phyloP scores from a whole-genome alignment of 2,797 vertebrate genomes.

The Macroramphosus scolopax region DNA sequence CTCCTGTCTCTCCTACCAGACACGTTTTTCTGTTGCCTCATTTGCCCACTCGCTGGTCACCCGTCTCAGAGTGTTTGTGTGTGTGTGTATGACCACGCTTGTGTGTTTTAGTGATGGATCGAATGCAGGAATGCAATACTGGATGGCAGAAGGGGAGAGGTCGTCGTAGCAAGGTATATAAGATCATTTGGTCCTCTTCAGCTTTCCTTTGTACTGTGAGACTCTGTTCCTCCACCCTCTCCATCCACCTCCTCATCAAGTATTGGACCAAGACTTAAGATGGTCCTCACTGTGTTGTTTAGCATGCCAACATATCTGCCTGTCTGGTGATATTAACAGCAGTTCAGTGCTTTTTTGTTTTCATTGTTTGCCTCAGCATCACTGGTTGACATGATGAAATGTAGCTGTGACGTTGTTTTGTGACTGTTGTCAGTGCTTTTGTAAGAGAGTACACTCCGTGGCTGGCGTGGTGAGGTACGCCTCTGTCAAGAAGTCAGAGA shows the following conservation, averaged over 20 bases:
- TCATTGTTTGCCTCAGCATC: slow-evolving; percentile 32
- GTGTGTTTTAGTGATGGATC: slow-evolving; percentile 83
- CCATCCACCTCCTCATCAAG: slow-evolving; percentile 66
- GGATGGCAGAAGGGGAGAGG: slow-evolving; percentile 75
- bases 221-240: slow-evolving; percentile 67
- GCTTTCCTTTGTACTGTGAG: slow-evolving; percentile 69
- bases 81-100: slow-evolving; percentile 75
- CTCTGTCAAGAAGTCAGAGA: slow-evolving; percentile 24
- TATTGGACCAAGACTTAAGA: slow-evolving; percentile 61
- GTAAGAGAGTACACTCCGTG: slow-evolving; percentile 15
- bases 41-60: slow-evolving; percentile 56
- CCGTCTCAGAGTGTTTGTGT: slow-evolving; percentile 58
- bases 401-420: slow-evolving; percentile 45
- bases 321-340: slow-evolving; percentile 55
- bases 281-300: slow-evolving; percentile 58
- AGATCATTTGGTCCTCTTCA: slow-evolving; percentile 69
- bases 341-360: slow-evolving; percentile 18
- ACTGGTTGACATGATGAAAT: slow-evolving; percentile 34
- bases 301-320: slow-evolving; percentile 65
- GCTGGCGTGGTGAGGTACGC: slow-evolving; percentile 44
- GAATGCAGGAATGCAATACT: slow-evolving; percentile 77
- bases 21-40: slow-evolving; percentile 55
- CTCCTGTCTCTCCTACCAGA: slow-evolving; percentile 42
- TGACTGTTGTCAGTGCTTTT: slow-evolving; percentile 37
- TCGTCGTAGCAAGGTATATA: slow-evolving; percentile 78